Conservation (phyloP, 1,140 invertebrate species). For the Pteromalus puparum region DNA sequence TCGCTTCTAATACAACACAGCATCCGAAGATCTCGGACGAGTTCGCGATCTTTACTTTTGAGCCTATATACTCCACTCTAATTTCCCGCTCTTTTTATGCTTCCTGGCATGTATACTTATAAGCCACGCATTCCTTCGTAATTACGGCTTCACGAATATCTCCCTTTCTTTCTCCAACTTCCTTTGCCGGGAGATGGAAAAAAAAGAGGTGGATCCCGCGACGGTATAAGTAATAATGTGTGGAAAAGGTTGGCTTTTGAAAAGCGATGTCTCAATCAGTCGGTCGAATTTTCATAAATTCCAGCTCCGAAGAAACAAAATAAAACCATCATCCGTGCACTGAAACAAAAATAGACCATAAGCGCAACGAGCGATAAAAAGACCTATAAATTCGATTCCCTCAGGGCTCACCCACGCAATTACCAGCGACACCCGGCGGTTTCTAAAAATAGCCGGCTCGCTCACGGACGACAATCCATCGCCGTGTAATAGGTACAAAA, state of each 20-base stretch:
- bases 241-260: too few relatives aligned
- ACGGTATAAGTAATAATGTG: too few relatives aligned
- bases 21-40: not conserved
- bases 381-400: not conserved
- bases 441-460: not conserved
- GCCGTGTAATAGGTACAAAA: too few relatives aligned
- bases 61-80: not conserved
- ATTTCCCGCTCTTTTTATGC: slow-evolving; percentile 21
- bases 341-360: too few relatives aligned
- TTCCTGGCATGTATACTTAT: slow-evolving; percentile 26
- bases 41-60: not conserved
- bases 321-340: too few relatives aligned
- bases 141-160: not conserved
- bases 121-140: slow-evolving; percentile 18
- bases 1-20: too few relatives aligned
- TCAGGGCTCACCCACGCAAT: not conserved
- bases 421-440: too few relatives aligned
- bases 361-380: not conserved
- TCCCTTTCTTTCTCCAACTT: slow-evolving; percentile 13
- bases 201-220: too few relatives aligned
- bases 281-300: too few relatives aligned
- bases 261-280: too few relatives aligned
- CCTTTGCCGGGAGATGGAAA: not conserved
- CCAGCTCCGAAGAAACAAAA: too few relatives aligned
- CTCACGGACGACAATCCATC: too few relatives aligned